Evolutionary conservation across 1,140 invertebrate species (phyloP).

Genomic region (Drosophila azteca): DNA sequence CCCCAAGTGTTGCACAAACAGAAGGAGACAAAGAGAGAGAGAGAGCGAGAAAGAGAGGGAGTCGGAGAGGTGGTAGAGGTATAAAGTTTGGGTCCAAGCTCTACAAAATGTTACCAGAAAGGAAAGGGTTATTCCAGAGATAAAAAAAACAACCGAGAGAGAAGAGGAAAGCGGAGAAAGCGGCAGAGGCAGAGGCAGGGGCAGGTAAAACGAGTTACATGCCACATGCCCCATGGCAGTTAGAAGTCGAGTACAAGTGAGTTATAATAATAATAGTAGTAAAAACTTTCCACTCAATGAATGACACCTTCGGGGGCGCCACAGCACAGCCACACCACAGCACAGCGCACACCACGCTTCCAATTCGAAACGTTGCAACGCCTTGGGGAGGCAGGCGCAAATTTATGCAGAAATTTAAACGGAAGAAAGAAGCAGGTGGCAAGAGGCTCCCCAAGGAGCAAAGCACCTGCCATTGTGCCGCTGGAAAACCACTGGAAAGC

Average conservation of each 20-base stretch:
- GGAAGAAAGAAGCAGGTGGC: too few relatives aligned
- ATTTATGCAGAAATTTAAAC: too few relatives aligned
- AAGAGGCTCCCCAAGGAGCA: too few relatives aligned
- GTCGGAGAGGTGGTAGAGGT: too few relatives aligned
- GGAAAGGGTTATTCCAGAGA: constrained; percentile 16
- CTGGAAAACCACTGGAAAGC: background rate
- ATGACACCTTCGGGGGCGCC: constrained; percentile 45
- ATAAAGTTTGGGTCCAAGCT: background rate
- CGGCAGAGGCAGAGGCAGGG: too few relatives aligned
- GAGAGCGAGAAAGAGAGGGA: background rate
- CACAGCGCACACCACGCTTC: too few relatives aligned
- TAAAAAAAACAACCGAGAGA: background rate
- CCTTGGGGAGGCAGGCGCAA: too few relatives aligned
- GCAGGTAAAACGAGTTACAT: background rate
- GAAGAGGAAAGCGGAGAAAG: too few relatives aligned
- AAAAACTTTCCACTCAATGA: constrained; percentile 51
- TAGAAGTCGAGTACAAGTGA: background rate
- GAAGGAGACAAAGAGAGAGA: background rate
- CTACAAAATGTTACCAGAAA: constrained; percentile 23
- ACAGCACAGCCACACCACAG: constrained; percentile 8
- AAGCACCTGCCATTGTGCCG: too few relatives aligned
- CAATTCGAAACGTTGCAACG: too few relatives aligned
- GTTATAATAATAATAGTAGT: constrained; percentile 29
- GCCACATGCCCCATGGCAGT: constrained; percentile 21
- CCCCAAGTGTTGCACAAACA: constrained; percentile 43